Evolutionary conservation across 1,140 invertebrate genomes (phyloP).

Genomic region (Teleogryllus occipitalis): DNA sequence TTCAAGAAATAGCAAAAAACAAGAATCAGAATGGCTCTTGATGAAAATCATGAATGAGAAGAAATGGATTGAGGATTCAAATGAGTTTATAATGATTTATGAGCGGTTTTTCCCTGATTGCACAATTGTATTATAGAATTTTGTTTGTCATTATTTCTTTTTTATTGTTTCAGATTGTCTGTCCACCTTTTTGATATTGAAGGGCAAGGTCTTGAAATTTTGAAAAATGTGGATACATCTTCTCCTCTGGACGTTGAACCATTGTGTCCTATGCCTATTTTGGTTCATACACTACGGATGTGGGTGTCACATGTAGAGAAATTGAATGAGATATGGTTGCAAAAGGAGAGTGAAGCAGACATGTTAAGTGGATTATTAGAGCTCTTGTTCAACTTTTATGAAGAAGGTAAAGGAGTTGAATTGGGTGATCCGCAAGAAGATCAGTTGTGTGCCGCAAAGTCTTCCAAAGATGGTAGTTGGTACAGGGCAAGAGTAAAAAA

Average conservation of each 20-base stretch:
- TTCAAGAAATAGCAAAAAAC: no score
- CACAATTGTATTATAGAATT: no score
- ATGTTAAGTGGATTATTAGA: conserved; percentile 40
- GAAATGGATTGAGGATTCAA: no score
- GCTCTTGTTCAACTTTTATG: conserved; percentile 48
- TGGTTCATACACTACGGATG: conserved; percentile 42
- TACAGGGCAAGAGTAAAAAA: conserved; percentile 33
- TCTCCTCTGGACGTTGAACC: conserved; percentile 33
- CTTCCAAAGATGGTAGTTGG: conserved; percentile 48
- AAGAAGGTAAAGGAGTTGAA: conserved; percentile 30
- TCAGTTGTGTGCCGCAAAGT: conserved; percentile 49
- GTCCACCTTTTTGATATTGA: conserved; percentile 46
- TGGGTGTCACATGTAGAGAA: conserved; percentile 40
- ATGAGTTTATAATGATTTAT: no score
- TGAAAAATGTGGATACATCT: conserved; percentile 28
- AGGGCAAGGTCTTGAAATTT: conserved; percentile 48
- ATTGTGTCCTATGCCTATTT: conserved; percentile 46
- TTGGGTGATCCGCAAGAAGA: conserved; percentile 21
- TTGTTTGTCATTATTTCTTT: no score
- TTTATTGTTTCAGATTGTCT: conserved; percentile 42
- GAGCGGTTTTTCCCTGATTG: no score
- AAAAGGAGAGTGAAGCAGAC: conserved; percentile 38
- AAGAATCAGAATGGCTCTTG: no score
- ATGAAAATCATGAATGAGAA: no score
- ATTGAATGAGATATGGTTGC: conserved; percentile 50